phyloP scores from a whole-genome alignment of 2,797 vertebrate species.

The Danio choprae region DNA sequence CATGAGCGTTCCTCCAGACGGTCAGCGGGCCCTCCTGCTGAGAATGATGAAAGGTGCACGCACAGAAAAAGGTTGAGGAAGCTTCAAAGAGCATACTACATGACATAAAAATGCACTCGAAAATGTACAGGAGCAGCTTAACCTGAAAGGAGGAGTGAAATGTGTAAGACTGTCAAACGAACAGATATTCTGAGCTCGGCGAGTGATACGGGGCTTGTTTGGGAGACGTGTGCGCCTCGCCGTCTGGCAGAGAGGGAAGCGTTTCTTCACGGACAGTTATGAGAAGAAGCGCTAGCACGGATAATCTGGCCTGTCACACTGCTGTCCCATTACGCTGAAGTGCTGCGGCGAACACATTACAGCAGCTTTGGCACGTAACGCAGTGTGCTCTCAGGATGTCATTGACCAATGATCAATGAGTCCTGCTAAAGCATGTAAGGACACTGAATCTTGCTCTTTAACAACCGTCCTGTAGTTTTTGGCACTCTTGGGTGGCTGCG shows the following conservation, averaged over 20 bases:
- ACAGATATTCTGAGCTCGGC: not conserved
- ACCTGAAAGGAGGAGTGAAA: slow-evolving; percentile 43
- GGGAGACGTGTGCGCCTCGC: not conserved
- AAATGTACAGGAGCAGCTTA: slow-evolving; percentile 49
- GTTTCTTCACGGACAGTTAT: slow-evolving; percentile 43
- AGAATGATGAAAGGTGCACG: slow-evolving; percentile 55
- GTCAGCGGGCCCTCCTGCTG: slow-evolving; percentile 58
- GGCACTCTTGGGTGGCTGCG: slow-evolving; percentile 39
- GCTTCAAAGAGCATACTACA: slow-evolving; percentile 61
- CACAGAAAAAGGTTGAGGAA: slow-evolving; percentile 53
- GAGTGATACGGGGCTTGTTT: slow-evolving; percentile 29
- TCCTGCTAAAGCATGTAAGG: slow-evolving; percentile 51
- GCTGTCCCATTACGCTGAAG: slow-evolving; percentile 46
- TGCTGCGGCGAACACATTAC: slow-evolving; percentile 46
- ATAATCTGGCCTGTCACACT: slow-evolving; percentile 52
- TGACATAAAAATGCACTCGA: slow-evolving; percentile 56
- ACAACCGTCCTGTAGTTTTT: slow-evolving; percentile 48
- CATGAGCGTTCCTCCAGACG: slow-evolving; percentile 52
- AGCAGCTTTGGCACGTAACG: slow-evolving; percentile 52
- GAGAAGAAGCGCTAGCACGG: slow-evolving; percentile 33
- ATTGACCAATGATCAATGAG: slow-evolving; percentile 47
- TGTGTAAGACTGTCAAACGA: slow-evolving; percentile 19
- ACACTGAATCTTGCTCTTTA: slow-evolving; percentile 45
- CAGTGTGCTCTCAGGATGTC: slow-evolving; percentile 39
- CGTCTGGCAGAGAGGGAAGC: slow-evolving; percentile 17